Evolutionary conservation across 2,113 vertebrate genomes (phyloP), one percentile per base, ranked within the genome.

Genomic region (Ciconia maguari): DNA sequence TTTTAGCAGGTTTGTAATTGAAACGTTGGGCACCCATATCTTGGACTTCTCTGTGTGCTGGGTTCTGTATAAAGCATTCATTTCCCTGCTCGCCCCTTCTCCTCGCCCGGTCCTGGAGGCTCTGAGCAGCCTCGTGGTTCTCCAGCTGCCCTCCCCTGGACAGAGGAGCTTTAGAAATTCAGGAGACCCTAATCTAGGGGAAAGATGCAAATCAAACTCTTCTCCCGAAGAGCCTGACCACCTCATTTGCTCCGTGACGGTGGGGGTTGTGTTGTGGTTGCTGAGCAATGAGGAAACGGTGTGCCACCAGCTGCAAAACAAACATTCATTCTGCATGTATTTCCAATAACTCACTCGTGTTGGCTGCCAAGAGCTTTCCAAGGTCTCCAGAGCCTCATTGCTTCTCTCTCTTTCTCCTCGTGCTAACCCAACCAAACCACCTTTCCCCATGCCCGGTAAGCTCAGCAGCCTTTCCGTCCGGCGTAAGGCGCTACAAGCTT

Each of bases 21-120:
- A 82, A 89, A 61, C 2, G 0, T 1, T 20, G 48, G 49, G 48
- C 1, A 3, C 4, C 9, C 0, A 0, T 24, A 4, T 27, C 32
- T 51, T 6, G 76, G 79, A 12, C 41, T 20, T n/a, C 66, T 72
- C 49, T 1, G 0, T 1, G 36, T 0, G 1, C 18, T 46, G 90
- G 3, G 46, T 34, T 69, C 71, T 10, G 4, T 4, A 2, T 11
- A 13, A 34, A 29, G 44, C 46, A 12, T 26, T 25, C 1, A 58
- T 83, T 62, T 49, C 60, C 32, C 41, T 11, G 11, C 68, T 78
- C 3, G 0, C 16, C 19, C 51, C 1, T 51, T 3, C 38, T 62
- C n/a, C 57, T 83, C 1, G 0, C 42, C 36, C 3, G 3, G 2
- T 49, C 8, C 83, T 11, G 20, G 76, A 36, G 34, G 66, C 52